Conservation (phyloP, 2,113 vertebrate genomes). For the Paramormyrops kingsleyae region DNA sequence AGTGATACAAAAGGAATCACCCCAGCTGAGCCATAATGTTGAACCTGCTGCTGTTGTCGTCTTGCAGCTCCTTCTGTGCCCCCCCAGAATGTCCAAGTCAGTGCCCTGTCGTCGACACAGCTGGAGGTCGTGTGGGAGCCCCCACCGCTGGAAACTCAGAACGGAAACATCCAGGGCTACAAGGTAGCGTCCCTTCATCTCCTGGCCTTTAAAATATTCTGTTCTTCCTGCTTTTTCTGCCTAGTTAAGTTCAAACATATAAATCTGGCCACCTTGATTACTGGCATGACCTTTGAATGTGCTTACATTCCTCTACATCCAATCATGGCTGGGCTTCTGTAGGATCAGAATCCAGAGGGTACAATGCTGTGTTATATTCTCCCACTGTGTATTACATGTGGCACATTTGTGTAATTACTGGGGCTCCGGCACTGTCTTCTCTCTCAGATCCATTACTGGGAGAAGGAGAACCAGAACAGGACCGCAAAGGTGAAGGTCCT, state of each 20-base stretch:
- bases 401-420: not conserved
- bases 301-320: not conserved
- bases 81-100: constrained; percentile 61
- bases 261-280: not conserved
- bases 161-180: constrained; percentile 74
- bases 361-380: not conserved
- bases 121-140: constrained; percentile 71
- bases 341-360: not conserved
- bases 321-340: not conserved
- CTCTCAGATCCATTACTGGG: constrained; percentile 83
- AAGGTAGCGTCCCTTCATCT: constrained; percentile 54
- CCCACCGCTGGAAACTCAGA: constrained; percentile 64
- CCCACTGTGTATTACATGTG: not conserved
- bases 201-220: not conserved
- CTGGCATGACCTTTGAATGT: not conserved
- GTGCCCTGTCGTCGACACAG: constrained; percentile 63
- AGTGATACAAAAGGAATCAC: not conserved
- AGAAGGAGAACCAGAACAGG: constrained; percentile 71
- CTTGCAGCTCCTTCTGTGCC: constrained; percentile 61
- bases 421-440: not conserved
- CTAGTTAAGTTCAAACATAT: not conserved
- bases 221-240: not conserved
- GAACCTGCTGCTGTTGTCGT: not conserved
- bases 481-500: constrained; percentile 81
- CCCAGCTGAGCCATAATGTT: not conserved